A percentile compares a stretch with the other conserved stretches of the same genome.
Evolutionary conservation across 2,888 invertebrate species (phyloP).

Genomic region (Rotaria socialis): DNA sequence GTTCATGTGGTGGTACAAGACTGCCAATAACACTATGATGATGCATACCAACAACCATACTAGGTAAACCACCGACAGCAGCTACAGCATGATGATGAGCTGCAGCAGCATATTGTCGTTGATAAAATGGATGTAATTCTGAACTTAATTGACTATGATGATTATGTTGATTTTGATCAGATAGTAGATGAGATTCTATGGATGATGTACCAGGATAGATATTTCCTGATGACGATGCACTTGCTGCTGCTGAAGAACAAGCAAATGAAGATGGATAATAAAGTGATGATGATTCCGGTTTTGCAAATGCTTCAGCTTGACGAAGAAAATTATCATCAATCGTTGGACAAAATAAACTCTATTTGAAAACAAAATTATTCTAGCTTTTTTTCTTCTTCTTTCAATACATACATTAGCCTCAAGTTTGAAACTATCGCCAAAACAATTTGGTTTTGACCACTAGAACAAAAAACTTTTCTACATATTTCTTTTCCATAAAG

Average conservation of each 20-base stretch:
- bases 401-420: conserved; percentile 38
- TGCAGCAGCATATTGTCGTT: conserved; percentile 36
- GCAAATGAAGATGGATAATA: conserved; percentile 18
- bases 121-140: conserved; percentile 41
- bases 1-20: conserved; percentile 26
- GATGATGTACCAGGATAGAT: not conserved
- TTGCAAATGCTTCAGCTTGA: conserved; percentile 41
- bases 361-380: not conserved
- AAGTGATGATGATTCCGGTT: conserved; percentile 23
- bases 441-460: conserved; percentile 43
- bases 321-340: conserved; percentile 44
- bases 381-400: not conserved
- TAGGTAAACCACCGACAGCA: conserved; percentile 30
- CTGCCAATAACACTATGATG: conserved; percentile 37
- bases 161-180: conserved; percentile 36
- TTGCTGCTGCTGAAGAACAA: not conserved
- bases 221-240: conserved; percentile 2
- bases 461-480: not conserved
- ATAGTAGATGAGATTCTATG: conserved; percentile 40
- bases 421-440: conserved; percentile 46
- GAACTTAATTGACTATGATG: not conserved
- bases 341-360: conserved; percentile 39
- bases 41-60: conserved; percentile 12
- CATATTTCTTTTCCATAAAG: not conserved
- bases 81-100: conserved; percentile 40